Evolutionary conservation across 2,888 invertebrate species (phyloP), one percentile per base, ranked within the genome.

Genomic region (Aphodius sticticus): DNA sequence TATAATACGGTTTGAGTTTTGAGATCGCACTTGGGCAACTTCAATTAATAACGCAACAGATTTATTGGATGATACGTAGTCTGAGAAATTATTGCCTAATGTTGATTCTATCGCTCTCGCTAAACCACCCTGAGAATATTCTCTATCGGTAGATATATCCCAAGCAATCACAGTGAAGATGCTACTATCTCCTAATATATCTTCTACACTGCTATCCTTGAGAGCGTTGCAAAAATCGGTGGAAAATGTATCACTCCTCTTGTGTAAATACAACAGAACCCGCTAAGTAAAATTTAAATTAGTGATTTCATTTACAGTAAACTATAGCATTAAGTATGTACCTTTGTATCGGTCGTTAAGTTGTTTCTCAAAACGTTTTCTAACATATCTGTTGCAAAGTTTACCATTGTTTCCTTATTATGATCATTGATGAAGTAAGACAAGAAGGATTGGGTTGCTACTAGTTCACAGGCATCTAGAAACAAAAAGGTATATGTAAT

Each of bases 201-300:
- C 74, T 35, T 7, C 35, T 3, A 74, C 37, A 7, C 35, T 35
- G 5, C 6, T 35, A 35, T 26, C 6, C n/a, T 6, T 35, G n/a
- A 74, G 37, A 7, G n/a, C n/a, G 9, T 6, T 7, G 37, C 74
- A 74, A 36, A 74, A 74, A 9, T 74, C 36, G 26, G 9, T 12
- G 7, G 74, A 74, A 35, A 74, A 74, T n/a, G 74, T 16, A 74
- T 74, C 74, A 12, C 4, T 26, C 2, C 35, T 16, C n/a, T 74
- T 35, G 74, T 74, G 74, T 9, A 74, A 74, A 74, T 74, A 74
- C n/a, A 74, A 74, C 12, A 74, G n/a, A 12, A 26, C 26, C 53
- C 53, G 53, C 53, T 53, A 53, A 53, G 12, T 53, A 53, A 53
- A 53, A 53, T 53, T 26, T 53, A 53, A 7, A 53, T 53, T 53